Conservation (phyloP, 1,140 invertebrate species). For the Drosophila prosaltans region DNA sequence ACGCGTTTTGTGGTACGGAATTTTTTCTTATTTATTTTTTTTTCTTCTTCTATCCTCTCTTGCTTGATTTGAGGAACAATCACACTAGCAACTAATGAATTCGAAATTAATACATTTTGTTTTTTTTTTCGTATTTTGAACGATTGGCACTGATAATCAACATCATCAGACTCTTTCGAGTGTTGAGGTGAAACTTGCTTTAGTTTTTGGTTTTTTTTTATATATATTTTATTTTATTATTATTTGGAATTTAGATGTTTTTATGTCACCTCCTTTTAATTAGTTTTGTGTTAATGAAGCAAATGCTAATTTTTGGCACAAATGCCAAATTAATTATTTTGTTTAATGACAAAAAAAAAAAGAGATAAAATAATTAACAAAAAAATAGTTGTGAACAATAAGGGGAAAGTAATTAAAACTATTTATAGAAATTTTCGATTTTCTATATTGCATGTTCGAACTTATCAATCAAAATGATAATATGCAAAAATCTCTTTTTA, state of each 20-base stretch:
- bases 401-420: too few species aligned
- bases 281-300: slow-evolving; percentile 4
- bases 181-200: neutral
- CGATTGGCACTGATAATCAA: slow-evolving; percentile 8
- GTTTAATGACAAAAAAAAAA: too few species aligned
- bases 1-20: slow-evolving; percentile 55
- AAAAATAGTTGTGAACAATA: too few species aligned
- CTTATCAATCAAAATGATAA: too few species aligned
- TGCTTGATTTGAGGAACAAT: neutral
- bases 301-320: neutral
- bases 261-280: slow-evolving; percentile 3
- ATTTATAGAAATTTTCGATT: too few species aligned
- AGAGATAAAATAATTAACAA: too few species aligned
- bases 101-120: slow-evolving; percentile 65
- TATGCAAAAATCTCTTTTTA: too few species aligned
- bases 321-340: too few species aligned
- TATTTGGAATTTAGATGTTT: neutral
- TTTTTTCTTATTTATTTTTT: slow-evolving; percentile 39
- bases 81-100: slow-evolving; percentile 51
- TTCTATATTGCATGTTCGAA: too few species aligned
- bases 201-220: neutral
- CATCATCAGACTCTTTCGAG: neutral
- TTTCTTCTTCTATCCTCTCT: too few species aligned
- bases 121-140: neutral
- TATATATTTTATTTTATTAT: neutral